Evolutionary conservation across 2,113 vertebrate genomes (phyloP).

Genomic region (Cygnus atratus): DNA sequence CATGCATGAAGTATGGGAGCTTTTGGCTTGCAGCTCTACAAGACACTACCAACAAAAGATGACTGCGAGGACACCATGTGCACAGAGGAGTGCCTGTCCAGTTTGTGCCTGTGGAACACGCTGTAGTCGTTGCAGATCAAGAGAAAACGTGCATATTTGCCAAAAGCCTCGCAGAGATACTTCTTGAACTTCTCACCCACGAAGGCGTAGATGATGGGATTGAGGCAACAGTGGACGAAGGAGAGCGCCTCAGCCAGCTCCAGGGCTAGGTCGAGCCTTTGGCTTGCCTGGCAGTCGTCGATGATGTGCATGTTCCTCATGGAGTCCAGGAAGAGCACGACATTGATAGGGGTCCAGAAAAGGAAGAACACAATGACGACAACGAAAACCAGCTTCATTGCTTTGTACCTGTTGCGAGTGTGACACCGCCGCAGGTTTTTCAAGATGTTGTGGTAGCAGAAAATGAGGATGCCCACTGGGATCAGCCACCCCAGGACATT

Average conservation of each 20-base stretch:
- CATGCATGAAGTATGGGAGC: not conserved
- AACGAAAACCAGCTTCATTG: slow-evolving; percentile 80
- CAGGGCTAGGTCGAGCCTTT: slow-evolving; percentile 54
- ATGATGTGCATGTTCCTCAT: slow-evolving; percentile 69
- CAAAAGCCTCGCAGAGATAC: slow-evolving; percentile 28
- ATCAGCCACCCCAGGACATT: slow-evolving; percentile 84
- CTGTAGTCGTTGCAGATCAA: not conserved
- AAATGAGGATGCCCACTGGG: slow-evolving; percentile 79
- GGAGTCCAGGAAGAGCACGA: slow-evolving; percentile 80
- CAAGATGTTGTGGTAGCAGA: slow-evolving; percentile 84
- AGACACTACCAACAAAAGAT: not conserved
- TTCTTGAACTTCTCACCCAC: slow-evolving; percentile 88
- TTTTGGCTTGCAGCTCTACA: slow-evolving; percentile 1
- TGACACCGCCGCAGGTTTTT: slow-evolving; percentile 77
- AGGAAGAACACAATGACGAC: slow-evolving; percentile 82
- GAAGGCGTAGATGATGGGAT: slow-evolving; percentile 88
- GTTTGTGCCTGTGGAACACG: not conserved
- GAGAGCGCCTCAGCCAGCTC: slow-evolving; percentile 78
- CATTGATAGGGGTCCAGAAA: slow-evolving; percentile 87
- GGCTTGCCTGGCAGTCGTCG: not conserved
- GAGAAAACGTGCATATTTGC: not conserved
- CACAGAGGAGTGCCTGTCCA: not conserved
- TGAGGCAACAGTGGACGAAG: slow-evolving; percentile 86
- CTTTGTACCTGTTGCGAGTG: slow-evolving; percentile 79
- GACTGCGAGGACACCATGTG: not conserved